Conservation (phyloP, 2,113 vertebrate species). For the Aptenodytes patagonicus region DNA sequence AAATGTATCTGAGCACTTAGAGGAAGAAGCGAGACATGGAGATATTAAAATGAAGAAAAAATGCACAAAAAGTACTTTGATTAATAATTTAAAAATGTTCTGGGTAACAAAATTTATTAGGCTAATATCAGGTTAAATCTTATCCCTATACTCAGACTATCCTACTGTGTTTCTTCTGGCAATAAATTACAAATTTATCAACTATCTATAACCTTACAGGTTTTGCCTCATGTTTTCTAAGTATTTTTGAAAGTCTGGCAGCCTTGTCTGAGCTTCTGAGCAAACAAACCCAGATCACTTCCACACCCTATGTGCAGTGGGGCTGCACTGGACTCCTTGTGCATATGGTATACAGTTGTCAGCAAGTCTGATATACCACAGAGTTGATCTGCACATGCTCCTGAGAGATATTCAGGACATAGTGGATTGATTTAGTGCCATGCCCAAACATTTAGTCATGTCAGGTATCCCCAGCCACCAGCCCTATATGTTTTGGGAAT, state of each 20-base stretch:
- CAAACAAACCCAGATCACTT: background rate
- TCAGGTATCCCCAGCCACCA: background rate
- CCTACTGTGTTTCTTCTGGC: background rate
- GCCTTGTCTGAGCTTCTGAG: background rate
- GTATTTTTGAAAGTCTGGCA: background rate
- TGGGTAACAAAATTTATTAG: background rate
- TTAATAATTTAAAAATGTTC: background rate
- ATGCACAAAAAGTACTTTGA: background rate
- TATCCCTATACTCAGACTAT: background rate
- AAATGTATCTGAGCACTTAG: background rate
- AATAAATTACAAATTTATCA: background rate
- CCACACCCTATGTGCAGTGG: rapidly evolving
- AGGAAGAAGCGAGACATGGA: background rate
- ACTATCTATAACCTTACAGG: background rate
- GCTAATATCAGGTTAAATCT: background rate
- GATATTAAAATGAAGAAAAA: background rate
- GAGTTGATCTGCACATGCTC: background rate
- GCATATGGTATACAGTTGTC: background rate
- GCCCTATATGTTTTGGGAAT: background rate
- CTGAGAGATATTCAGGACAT: background rate
- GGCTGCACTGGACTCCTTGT: background rate
- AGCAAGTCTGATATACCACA: background rate
- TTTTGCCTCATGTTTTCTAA: background rate
- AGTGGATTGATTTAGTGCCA: background rate
- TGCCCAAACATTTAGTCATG: background rate